Conservation (phyloP, 2,797 vertebrate species). For the Percopsis omiscomaycus region DNA sequence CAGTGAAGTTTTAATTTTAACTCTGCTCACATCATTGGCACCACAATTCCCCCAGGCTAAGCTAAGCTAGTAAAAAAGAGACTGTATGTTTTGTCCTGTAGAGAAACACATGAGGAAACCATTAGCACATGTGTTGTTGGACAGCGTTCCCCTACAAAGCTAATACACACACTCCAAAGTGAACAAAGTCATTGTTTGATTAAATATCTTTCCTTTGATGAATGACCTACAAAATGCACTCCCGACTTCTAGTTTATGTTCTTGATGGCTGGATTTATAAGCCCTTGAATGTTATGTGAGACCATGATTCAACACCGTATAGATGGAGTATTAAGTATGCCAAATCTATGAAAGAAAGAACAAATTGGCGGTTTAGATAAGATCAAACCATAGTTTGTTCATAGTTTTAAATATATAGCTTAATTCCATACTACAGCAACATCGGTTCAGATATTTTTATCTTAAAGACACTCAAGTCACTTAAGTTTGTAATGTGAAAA, state of each 20-base stretch:
- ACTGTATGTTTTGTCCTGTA: slow-evolving; percentile 44
- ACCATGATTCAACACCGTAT: not conserved
- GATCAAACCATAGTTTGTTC: not conserved
- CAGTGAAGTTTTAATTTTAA: slow-evolving; percentile 49
- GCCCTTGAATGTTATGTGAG: not conserved
- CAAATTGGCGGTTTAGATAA: not conserved
- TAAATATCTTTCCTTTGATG: slow-evolving; percentile 14
- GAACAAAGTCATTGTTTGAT: slow-evolving; percentile 23
- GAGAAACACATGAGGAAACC: slow-evolving; percentile 53
- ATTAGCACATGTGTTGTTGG: slow-evolving; percentile 45
- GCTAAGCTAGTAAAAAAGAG: slow-evolving; percentile 42
- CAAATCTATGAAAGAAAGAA: not conserved
- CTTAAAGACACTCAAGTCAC: too few relatives aligned
- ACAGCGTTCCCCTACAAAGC: slow-evolving; percentile 22
- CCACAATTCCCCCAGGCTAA: slow-evolving; percentile 29
- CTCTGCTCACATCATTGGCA: slow-evolving; percentile 26
- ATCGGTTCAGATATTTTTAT: too few relatives aligned
- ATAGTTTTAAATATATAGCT: too few relatives aligned
- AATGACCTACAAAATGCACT: slow-evolving; percentile 24
- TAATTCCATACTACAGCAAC: too few relatives aligned
- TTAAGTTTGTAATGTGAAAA: too few relatives aligned
- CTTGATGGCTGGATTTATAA: not conserved
- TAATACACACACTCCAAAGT: slow-evolving; percentile 1
- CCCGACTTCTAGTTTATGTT: not conserved
- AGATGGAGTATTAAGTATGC: not conserved